These are phyloP conservation scores for Lagria hirta DNA, from an alignment of 2,888 invertebrate genomes.

Conservation along the genomic window DNA sequence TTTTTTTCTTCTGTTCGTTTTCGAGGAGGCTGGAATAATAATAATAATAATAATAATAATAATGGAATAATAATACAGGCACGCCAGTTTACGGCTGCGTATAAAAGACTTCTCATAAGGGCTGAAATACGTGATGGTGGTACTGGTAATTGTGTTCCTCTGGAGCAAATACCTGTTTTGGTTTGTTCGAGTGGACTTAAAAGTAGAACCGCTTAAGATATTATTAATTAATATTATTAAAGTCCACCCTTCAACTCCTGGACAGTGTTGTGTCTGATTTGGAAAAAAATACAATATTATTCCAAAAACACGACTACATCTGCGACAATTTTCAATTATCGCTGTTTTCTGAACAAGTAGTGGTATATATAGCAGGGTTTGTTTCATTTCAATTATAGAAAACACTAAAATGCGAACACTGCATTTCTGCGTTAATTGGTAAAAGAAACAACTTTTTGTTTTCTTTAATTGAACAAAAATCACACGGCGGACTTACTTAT, in stretches of 20 bases:
- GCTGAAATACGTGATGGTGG: constrained; percentile 23
- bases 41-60: too few relatives aligned
- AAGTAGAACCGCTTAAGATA: neutral
- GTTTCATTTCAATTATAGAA: too few relatives aligned
- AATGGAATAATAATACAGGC: too few relatives aligned
- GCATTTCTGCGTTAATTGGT: too few relatives aligned
- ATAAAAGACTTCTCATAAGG: constrained; percentile 26
- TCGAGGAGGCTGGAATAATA: constrained; percentile 31
- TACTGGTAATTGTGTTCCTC: constrained; percentile 28
- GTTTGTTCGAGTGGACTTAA: constrained; percentile 17
- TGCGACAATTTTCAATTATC: too few relatives aligned
- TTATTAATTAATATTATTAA: too few relatives aligned
- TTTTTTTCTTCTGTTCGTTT: constrained; percentile 27
- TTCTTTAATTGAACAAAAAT: constrained; percentile 5
- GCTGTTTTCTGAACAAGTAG: too few relatives aligned
- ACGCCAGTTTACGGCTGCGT: constrained; percentile 26
- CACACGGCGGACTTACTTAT: constrained; percentile 9
- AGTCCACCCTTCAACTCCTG: too few relatives aligned
- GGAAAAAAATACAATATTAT: too few relatives aligned
- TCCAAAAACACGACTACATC: too few relatives aligned
- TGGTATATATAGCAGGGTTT: too few relatives aligned
- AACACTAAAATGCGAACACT: neutral
- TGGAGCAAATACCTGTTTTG: constrained; percentile 26
- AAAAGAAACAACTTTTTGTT: neutral
- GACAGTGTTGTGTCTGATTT: too few relatives aligned